These are phyloP conservation scores for Leuctra nigra DNA, from an alignment of 2,888 invertebrate species.

Conservation along the genomic window DNA sequence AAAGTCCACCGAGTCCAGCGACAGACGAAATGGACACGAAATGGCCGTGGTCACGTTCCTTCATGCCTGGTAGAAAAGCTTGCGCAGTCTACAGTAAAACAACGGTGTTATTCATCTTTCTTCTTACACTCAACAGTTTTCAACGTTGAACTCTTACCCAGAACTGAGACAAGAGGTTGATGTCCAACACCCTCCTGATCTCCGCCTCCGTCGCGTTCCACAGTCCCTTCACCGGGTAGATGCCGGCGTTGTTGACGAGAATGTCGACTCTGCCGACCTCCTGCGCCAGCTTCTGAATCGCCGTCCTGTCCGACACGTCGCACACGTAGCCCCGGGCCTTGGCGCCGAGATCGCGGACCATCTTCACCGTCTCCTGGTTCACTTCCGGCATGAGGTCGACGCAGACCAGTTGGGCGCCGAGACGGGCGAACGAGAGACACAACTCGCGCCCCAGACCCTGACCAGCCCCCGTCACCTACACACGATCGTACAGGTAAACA, in stretches of 20 bases:
- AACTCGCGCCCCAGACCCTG: slow-evolving; percentile 22
- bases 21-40: slow-evolving; percentile 19
- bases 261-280: slow-evolving; percentile 20
- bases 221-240: slow-evolving; percentile 4
- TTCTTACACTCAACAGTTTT: too few relatives aligned
- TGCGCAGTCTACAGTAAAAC: slow-evolving; percentile 14
- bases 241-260: slow-evolving; percentile 23
- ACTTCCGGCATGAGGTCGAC: slow-evolving; percentile 18
- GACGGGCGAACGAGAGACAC: slow-evolving; percentile 11
- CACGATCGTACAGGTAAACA: too few relatives aligned
- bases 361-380: slow-evolving; percentile 4
- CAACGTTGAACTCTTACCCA: too few relatives aligned
- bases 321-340: slow-evolving; percentile 18
- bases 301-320: slow-evolving; percentile 18
- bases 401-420: slow-evolving; percentile 15
- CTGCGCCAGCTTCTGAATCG: slow-evolving; percentile 2
- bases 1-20: slow-evolving; percentile 3
- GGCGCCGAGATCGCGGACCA: slow-evolving; percentile 4
- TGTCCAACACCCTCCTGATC: slow-evolving; percentile 1
- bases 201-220: slow-evolving; percentile 7
- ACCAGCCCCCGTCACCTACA: slow-evolving; percentile 26
- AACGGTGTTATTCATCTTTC: too few relatives aligned
- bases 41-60: slow-evolving; percentile 19
- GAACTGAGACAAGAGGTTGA: slow-evolving; percentile 22
- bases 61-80: slow-evolving; percentile 21